Percentiles rank a stretch among this genome's conserved stretches.
These are phyloP conservation scores for Fregata magnificens DNA, from an alignment of 2,113 vertebrate genomes.

Conservation along the genomic window DNA sequence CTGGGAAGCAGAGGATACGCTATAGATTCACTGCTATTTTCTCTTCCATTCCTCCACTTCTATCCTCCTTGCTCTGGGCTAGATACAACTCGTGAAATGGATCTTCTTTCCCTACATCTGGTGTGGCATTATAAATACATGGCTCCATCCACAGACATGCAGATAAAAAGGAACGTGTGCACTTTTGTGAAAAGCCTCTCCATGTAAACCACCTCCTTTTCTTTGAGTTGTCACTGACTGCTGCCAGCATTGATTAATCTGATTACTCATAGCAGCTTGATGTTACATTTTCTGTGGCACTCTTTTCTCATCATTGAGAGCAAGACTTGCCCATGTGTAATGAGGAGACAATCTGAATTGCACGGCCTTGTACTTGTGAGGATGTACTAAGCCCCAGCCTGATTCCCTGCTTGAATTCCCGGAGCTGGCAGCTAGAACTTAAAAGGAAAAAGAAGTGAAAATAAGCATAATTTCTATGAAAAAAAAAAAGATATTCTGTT, in stretches of 20 bases:
- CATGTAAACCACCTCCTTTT: background rate
- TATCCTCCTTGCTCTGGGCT: background rate
- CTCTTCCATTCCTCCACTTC: background rate
- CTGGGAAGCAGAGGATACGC: background rate
- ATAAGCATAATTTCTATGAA: background rate
- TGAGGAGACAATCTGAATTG: background rate
- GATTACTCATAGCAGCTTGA: conserved; percentile 28
- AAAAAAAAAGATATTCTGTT: background rate
- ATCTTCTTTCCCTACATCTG: background rate
- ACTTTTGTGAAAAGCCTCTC: background rate
- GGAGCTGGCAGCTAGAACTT: background rate
- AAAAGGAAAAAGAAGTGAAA: background rate
- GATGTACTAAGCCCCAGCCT: background rate
- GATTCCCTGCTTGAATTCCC: background rate
- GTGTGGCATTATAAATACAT: background rate
- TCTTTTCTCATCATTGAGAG: background rate
- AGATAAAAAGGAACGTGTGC: background rate
- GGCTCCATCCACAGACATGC: background rate
- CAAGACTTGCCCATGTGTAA: background rate
- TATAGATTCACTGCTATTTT: background rate
- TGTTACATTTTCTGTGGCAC: background rate
- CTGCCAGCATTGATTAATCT: conserved; percentile 33
- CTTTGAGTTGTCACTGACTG: background rate
- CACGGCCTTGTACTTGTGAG: background rate
- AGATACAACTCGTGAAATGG: background rate